Percentiles rank a stretch among this genome's conserved stretches.
phyloP scores from a whole-genome alignment of 2,797 vertebrate genomes.

The Loris lydekkerianus region DNA sequence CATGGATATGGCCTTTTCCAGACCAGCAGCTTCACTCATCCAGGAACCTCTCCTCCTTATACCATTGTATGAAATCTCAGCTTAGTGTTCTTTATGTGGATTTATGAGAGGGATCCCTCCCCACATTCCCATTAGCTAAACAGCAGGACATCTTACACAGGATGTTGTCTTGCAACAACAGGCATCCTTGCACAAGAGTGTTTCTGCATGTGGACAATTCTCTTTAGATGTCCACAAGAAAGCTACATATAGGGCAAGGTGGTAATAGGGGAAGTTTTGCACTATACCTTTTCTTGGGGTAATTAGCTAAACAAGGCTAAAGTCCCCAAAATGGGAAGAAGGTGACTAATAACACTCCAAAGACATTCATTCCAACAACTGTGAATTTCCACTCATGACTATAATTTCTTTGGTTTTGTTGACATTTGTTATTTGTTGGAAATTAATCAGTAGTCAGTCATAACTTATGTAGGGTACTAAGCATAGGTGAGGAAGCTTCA shows the following conservation, averaged over 20 bases:
- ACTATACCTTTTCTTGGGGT: not conserved
- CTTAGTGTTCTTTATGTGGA: not conserved
- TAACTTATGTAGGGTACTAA: constrained; percentile 10
- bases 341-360: not conserved
- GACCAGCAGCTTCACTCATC: not conserved
- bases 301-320: not conserved
- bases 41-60: fast-evolving
- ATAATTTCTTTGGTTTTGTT: constrained; percentile 33
- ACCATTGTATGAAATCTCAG: not conserved
- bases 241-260: not conserved
- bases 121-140: not conserved
- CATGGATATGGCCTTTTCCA: not conserved
- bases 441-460: constrained; percentile 30
- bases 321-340: not conserved
- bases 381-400: not conserved
- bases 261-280: not conserved
- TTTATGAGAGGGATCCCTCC: not conserved
- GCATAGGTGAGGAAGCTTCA: constrained; percentile 51
- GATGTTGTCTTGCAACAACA: not conserved
- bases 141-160: not conserved
- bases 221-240: not conserved
- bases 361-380: not conserved
- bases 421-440: constrained; percentile 50
- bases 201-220: not conserved
- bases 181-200: not conserved